Evolutionary conservation across 2,888 invertebrate species (phyloP).

Genomic region (Drosophila putrida): DNA sequence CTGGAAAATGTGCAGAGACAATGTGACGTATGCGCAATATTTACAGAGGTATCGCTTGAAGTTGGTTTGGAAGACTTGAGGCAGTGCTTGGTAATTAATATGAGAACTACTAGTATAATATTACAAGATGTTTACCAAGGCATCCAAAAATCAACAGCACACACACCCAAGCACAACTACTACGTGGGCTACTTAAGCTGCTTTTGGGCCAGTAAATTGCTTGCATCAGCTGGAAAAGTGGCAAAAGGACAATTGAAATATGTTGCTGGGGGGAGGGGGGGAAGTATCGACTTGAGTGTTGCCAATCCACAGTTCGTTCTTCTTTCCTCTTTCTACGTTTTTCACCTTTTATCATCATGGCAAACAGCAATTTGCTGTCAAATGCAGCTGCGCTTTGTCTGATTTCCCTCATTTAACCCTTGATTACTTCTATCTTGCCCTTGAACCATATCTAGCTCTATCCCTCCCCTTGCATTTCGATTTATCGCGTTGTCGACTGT

Average conservation of each 20-base stretch:
- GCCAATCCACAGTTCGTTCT: not conserved
- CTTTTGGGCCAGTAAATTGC: slow-evolving; percentile 40
- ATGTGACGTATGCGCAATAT: slow-evolving; percentile 58
- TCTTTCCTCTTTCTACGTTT: not conserved
- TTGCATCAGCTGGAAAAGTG: slow-evolving; percentile 50
- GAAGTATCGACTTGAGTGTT: slow-evolving; percentile 33
- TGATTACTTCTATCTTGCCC: not conserved
- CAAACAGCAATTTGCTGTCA: slow-evolving; percentile 60
- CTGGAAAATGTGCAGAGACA: slow-evolving; percentile 9
- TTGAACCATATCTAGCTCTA: not conserved
- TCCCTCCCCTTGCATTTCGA: slow-evolving; percentile 6
- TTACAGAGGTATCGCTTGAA: slow-evolving; percentile 30
- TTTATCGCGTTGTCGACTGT: slow-evolving; percentile 41
- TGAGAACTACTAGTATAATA: slow-evolving; percentile 61
- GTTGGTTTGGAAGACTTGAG: not conserved
- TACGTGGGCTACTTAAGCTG: slow-evolving; percentile 32
- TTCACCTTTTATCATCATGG: slow-evolving; percentile 35
- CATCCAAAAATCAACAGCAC: slow-evolving; percentile 10
- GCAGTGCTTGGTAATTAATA: slow-evolving; percentile 56
- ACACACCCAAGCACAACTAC: slow-evolving; percentile 1
- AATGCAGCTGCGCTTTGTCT: slow-evolving; percentile 59
- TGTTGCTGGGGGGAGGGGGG: slow-evolving; percentile 23
- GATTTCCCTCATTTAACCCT: no score
- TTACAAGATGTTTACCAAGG: slow-evolving; percentile 57
- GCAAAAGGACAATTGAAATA: slow-evolving; percentile 55